phyloP scores from a whole-genome alignment of 1,140 invertebrate genomes.

The Bombus pyrosoma region DNA sequence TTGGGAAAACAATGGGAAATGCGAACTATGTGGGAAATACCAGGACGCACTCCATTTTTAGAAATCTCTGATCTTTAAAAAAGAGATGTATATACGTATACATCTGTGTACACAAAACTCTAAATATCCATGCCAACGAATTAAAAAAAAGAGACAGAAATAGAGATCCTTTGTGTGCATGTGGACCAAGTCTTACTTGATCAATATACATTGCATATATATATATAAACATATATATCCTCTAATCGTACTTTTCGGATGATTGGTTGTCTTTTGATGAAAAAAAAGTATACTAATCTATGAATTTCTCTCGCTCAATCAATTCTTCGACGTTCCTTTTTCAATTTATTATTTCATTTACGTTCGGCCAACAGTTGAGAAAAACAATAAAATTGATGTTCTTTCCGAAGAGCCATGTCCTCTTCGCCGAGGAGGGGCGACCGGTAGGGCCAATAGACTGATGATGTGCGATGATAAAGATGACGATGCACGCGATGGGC shows the following conservation, averaged over 20 bases:
- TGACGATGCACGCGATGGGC: conserved; percentile 77
- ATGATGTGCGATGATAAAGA: conserved; percentile 81
- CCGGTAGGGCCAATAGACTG: conserved; percentile 81
- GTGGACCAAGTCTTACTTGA: conserved; percentile 81
- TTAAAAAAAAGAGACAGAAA: conserved; percentile 39
- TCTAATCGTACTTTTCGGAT: conserved; percentile 70
- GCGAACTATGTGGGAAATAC: conserved; percentile 77
- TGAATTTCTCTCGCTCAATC: conserved; percentile 57
- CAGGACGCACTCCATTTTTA: conserved; percentile 70
- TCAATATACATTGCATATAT: conserved; percentile 80
- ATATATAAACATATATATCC: conserved; percentile 54
- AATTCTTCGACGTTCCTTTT: conserved; percentile 66
- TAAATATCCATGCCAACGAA: conserved; percentile 37
- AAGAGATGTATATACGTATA: conserved; percentile 16
- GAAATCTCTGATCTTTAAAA: conserved; percentile 32
- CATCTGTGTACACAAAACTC: conserved; percentile 8
- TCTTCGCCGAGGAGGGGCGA: conserved; percentile 82
- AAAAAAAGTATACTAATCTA: conserved; percentile 45
- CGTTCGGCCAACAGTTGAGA: conserved; percentile 78
- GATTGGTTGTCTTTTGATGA: conserved; percentile 74
- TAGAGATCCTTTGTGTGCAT: conserved; percentile 28
- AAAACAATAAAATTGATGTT: conserved; percentile 82
- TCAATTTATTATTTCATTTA: conserved; percentile 79
- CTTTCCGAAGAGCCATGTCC: conserved; percentile 84
- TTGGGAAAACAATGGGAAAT: conserved; percentile 41